Base-by-base conservation (phyloP, 2,113 vertebrate genomes). In the Ciconia boyciana region DNA sequence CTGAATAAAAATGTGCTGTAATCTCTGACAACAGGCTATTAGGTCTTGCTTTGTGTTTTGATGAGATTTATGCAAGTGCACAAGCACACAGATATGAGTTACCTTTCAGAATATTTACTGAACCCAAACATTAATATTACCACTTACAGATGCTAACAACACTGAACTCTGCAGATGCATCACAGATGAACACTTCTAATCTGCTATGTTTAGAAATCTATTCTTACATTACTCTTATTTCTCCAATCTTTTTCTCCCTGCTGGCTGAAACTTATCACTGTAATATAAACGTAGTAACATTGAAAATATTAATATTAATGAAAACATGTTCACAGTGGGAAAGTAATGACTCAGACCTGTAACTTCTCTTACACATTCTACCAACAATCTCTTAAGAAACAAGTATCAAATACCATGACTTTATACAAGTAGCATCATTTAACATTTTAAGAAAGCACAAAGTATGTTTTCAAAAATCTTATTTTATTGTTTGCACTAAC, bases 401-500 rank as follows among this genome's bases (percentile, higher is more conserved):
- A 58, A 34, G 6, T 39, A 72, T 24, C 11, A 72, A 93, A 62
- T 43, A 71, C 6, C 4, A 13, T 29, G 32, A 52, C 28, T 70
- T 89, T 18, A 75, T 6, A 83, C 3, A 69, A 71, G 31, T 7
- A 93, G 22, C 4, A 65, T 3, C 39, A 41, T 62, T 85, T 60
- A 81, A 71, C 65, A 83, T 61, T 48, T 61, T 46, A 94, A 78
- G 72, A 72, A 74, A 94, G 51, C 29, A 94, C 81, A 90, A 13
- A 61, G 7, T 6, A 83, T 1, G 1, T 91, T 86, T 93, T 60
- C 34, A 83, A 57, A 90, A 71, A 69, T 24, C 34, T 41, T 31
- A 29, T 43, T 90, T 97, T 97, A 97, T 97, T 97, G 51, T 80
- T 89, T 89, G n/a, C 60, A 82, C 25, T 82, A 93, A 62, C 41